These are phyloP conservation scores for Anadara kagoshimensis DNA, from an alignment of 1,140 invertebrate species.

Conservation along the genomic window DNA sequence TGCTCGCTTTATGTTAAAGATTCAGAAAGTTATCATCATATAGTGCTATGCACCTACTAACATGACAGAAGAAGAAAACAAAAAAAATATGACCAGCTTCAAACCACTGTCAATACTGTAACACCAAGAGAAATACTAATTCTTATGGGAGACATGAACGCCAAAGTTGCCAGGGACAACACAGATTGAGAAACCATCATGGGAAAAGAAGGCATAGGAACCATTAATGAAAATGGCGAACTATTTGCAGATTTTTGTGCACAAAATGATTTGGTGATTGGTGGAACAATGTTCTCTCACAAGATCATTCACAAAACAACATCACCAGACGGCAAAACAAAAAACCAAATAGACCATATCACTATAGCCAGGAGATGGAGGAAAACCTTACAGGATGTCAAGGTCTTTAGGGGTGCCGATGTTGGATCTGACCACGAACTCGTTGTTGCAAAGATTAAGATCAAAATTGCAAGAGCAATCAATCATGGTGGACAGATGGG, in stretches of 20 bases:
- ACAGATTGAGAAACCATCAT: conserved; percentile 34
- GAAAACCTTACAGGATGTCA: no score
- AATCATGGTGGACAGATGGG: no score
- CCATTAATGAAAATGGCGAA: conserved; percentile 40
- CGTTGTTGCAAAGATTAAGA: conserved; percentile 18
- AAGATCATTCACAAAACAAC: no score
- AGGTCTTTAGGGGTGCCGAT: conserved; percentile 36
- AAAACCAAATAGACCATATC: no score
- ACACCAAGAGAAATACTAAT: conserved; percentile 31
- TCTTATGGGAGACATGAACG: conserved; percentile 45
- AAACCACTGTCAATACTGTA: no score
- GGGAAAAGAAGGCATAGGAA: conserved; percentile 38
- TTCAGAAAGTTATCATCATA: no score
- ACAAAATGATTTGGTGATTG: conserved; percentile 30
- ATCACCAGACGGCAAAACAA: no score
- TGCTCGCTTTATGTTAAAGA: no score
- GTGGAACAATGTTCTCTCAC: no score
- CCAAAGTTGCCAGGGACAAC: conserved; percentile 47
- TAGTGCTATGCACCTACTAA: background rate
- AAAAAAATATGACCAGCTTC: background rate
- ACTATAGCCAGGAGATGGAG: no score
- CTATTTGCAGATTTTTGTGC: conserved; percentile 35
- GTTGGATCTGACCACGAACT: conserved; percentile 37
- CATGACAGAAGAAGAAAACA: background rate
- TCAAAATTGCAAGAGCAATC: conserved; percentile 9